Evolutionary conservation across 1,140 invertebrate species (phyloP).

Genomic region (Drosophila navojoa): DNA sequence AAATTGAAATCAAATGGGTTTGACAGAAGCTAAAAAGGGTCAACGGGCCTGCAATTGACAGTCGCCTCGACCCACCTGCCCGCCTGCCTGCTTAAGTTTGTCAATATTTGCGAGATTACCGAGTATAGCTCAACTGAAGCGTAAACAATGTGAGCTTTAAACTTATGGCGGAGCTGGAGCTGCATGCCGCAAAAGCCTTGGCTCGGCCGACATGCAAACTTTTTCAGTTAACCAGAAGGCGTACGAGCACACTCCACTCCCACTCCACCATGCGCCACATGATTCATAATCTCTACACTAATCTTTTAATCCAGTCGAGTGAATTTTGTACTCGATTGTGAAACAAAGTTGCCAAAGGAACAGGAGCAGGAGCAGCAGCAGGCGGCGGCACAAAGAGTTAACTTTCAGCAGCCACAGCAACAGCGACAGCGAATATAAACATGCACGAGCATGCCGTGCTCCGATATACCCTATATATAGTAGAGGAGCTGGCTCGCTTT

Average conservation of each 20-base stretch:
- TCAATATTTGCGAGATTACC: slow-evolving; percentile 45
- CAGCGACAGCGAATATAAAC: slow-evolving; percentile 50
- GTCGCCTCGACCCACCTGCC: neutral
- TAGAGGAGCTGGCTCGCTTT: neutral
- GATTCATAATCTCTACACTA: slow-evolving; percentile 78
- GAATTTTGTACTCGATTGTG: slow-evolving; percentile 81
- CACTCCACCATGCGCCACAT: slow-evolving; percentile 7
- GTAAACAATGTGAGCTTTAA: slow-evolving; percentile 33
- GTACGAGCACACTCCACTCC: neutral
- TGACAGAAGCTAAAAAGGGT: slow-evolving; percentile 32
- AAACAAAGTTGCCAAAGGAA: slow-evolving; percentile 73
- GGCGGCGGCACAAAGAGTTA: slow-evolving; percentile 45
- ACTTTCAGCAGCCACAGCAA: slow-evolving; percentile 34
- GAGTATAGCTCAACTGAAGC: slow-evolving; percentile 21
- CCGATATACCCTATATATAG: slow-evolving; percentile 24
- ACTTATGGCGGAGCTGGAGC: slow-evolving; percentile 7
- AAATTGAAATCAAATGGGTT: slow-evolving; percentile 69
- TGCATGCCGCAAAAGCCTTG: slow-evolving; percentile 33
- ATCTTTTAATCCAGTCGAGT: slow-evolving; percentile 83
- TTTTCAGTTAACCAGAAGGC: slow-evolving; percentile 35
- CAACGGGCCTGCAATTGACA: slow-evolving; percentile 45
- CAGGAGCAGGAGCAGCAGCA: slow-evolving; percentile 16
- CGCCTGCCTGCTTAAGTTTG: slow-evolving; percentile 19
- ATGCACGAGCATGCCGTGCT: slow-evolving; percentile 41
- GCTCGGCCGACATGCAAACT: slow-evolving; percentile 36